These are phyloP conservation scores for Menidia beryllina DNA, from an alignment of 2,113 vertebrate species.

Conservation along the genomic window DNA sequence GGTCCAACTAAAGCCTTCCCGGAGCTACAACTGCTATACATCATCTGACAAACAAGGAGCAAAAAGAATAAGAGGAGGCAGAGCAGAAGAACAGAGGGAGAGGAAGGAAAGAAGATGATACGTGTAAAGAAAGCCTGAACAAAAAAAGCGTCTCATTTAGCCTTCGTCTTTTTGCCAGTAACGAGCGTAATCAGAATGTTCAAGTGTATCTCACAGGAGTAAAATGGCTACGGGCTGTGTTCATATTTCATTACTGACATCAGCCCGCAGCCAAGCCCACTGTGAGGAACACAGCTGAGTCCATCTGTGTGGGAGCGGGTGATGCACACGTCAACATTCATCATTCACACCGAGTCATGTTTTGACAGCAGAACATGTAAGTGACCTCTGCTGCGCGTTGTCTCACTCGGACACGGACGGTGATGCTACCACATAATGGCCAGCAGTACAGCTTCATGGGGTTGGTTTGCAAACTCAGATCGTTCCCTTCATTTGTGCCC, in stretches of 20 bases:
- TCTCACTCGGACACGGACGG: constrained; percentile 28
- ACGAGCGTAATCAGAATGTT: constrained; percentile 47
- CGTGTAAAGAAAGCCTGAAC: background rate
- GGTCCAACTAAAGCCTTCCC: constrained; percentile 65
- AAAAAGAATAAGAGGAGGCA: constrained; percentile 9
- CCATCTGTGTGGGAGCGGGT: constrained; percentile 29
- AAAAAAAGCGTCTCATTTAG: constrained; percentile 29
- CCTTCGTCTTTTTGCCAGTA: constrained; percentile 43
- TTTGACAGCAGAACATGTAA: constrained; percentile 67
- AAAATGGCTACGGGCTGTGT: constrained; percentile 60
- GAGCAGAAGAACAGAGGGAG: constrained; percentile 17
- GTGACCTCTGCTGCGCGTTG: constrained; percentile 60
- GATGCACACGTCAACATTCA: constrained; percentile 63
- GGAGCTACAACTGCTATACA: constrained; percentile 65
- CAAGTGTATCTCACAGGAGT: constrained; percentile 53
- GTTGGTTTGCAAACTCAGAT: too few relatives aligned
- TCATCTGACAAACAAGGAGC: constrained; percentile 71
- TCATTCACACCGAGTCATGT: constrained; percentile 47
- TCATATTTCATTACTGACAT: constrained; percentile 47
- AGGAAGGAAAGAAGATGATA: background rate
- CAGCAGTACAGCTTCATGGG: background rate
- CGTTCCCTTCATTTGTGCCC: background rate
- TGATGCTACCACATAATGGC: background rate
- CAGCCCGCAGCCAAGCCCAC: constrained; percentile 35
- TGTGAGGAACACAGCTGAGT: constrained; percentile 42